phyloP scores from a whole-genome alignment of 1,140 invertebrate species.

The Camponotus floridanus region DNA sequence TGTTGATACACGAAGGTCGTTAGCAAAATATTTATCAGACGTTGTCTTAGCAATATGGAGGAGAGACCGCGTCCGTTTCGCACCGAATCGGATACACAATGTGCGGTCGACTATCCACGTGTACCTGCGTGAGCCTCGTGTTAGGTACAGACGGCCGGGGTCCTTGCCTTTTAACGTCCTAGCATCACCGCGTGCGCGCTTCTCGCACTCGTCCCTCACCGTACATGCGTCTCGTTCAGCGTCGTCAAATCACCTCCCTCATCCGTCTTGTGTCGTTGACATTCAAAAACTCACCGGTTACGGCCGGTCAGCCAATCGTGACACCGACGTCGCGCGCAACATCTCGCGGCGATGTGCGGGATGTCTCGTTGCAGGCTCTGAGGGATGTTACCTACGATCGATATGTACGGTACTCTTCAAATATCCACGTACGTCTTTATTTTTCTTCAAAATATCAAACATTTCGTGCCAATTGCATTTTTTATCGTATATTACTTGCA shows the following conservation, averaged over 20 bases:
- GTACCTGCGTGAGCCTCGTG: conserved; percentile 20
- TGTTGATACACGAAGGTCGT: conserved; percentile 1
- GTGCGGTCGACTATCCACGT: no score
- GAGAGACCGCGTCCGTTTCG: not conserved
- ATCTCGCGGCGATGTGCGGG: not conserved
- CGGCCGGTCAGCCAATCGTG: not conserved
- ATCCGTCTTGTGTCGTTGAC: not conserved
- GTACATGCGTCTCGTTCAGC: not conserved
- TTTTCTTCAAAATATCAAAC: not conserved
- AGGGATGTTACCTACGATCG: no score
- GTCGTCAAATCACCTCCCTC: not conserved
- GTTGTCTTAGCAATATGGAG: conserved; percentile 22
- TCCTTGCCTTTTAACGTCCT: not conserved
- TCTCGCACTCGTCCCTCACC: no score
- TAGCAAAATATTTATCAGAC: conserved; percentile 35
- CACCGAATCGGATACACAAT: not conserved
- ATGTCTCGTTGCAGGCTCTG: no score
- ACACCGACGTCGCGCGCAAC: not conserved
- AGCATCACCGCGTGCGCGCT: not conserved
- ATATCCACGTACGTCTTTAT: not conserved
- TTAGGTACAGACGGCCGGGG: not conserved
- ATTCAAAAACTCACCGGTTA: conserved; percentile 38
- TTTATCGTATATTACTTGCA: not conserved
- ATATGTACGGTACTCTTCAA: no score
- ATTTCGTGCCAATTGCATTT: not conserved